Evolutionary conservation across 2,888 invertebrate species (phyloP).

Genomic region (Pharmacophagus antenor): DNA sequence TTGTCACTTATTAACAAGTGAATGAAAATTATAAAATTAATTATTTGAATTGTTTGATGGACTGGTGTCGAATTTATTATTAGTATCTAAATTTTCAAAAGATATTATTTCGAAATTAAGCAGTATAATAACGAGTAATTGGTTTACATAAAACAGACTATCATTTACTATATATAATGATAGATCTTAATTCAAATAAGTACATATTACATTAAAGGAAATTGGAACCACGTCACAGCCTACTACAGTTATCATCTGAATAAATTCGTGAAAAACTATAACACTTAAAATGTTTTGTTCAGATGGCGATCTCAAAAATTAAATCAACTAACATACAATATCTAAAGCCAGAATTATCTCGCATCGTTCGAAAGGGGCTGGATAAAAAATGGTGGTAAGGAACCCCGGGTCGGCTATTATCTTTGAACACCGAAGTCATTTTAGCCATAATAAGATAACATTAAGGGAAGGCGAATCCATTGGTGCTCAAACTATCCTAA

Average conservation of each 20-base stretch:
- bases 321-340: constrained; percentile 68
- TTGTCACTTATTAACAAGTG: background rate
- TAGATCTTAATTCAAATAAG: too few relatives aligned
- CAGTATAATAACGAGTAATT: too few relatives aligned
- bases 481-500: constrained; percentile 49
- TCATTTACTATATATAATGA: too few relatives aligned
- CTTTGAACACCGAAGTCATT: constrained; percentile 80
- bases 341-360: constrained; percentile 71
- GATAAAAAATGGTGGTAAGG: constrained; percentile 65
- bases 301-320: constrained; percentile 53
- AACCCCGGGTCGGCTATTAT: constrained; percentile 72
- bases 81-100: too few relatives aligned
- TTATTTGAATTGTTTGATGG: too few relatives aligned
- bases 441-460: constrained; percentile 81
- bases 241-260: too few relatives aligned
- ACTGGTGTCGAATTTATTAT: too few relatives aligned
- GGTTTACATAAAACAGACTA: too few relatives aligned
- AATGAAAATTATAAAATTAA: background rate
- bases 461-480: constrained; percentile 63
- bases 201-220: too few relatives aligned
- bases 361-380: constrained; percentile 51
- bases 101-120: too few relatives aligned
- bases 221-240: too few relatives aligned
- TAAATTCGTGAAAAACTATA: constrained; percentile 16
- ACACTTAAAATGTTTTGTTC: constrained; percentile 36